Evolutionary conservation across 2,888 invertebrate species (phyloP).

Genomic region (Phaonia tiefii): DNA sequence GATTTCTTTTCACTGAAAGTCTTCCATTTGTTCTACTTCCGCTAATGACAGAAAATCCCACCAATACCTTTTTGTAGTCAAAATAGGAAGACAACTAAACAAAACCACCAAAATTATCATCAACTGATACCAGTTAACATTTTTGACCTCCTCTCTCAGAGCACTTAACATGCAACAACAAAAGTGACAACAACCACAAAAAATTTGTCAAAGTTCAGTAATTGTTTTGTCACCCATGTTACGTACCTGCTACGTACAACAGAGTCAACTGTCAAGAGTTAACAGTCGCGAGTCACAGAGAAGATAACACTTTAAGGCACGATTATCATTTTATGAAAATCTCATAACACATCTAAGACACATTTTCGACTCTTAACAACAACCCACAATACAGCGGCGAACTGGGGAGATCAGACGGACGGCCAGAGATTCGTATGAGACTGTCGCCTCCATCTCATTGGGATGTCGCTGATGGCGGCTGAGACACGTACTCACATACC

Average conservation of each 20-base stretch:
- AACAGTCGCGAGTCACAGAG: constrained; percentile 35
- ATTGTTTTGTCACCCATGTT: constrained; percentile 68
- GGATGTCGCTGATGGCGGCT: constrained; percentile 17
- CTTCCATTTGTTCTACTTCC: constrained; percentile 47
- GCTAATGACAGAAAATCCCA: constrained; percentile 62
- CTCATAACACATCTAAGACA: constrained; percentile 54
- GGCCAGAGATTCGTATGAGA: constrained; percentile 39
- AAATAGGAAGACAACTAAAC: constrained; percentile 13
- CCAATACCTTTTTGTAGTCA: constrained; percentile 53
- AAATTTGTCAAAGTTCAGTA: constrained; percentile 68
- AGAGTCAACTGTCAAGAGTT: constrained; percentile 29
- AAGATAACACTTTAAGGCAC: constrained; percentile 66
- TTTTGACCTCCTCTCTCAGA: constrained; percentile 41
- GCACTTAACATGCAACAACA: constrained; percentile 53
- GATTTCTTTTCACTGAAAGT: constrained; percentile 1
- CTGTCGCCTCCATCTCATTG: constrained; percentile 13
- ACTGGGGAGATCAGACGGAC: not conserved
- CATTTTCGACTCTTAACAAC: constrained; percentile 59
- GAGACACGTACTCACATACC: constrained; percentile 65
- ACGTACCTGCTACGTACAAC: constrained; percentile 45
- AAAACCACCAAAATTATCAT: not conserved
- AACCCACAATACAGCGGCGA: constrained; percentile 52
- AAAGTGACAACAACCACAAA: constrained; percentile 49
- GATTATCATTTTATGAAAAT: constrained; percentile 64
- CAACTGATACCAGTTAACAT: constrained; percentile 63